Percentiles rank a stretch among this genome's conserved stretches.
Evolutionary conservation across 64 coral and sea anemone species (phyloP).

Genomic region (Actinia equina): DNA sequence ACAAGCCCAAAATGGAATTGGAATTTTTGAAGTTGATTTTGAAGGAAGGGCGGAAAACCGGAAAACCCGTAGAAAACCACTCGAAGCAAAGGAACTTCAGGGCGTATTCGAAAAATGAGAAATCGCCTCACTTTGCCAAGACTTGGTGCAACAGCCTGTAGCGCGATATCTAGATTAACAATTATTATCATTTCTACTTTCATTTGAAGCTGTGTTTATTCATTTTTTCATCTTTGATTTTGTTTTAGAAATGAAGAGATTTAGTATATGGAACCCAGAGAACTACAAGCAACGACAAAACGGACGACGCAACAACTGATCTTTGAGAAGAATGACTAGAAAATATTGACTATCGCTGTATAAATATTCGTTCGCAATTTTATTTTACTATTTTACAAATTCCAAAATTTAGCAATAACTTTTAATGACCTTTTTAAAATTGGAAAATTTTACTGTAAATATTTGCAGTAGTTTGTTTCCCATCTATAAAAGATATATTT

Average conservation of each 20-base stretch:
- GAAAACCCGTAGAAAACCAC: too few species aligned
- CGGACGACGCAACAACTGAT: not conserved
- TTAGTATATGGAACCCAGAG: constrained; percentile 41
- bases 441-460: not conserved
- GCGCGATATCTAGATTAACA: too few species aligned
- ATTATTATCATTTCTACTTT: too few species aligned
- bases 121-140: too few species aligned
- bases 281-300: constrained; percentile 9
- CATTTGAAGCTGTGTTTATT: too few species aligned
- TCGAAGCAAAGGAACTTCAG: too few species aligned
- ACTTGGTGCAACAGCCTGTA: too few species aligned
- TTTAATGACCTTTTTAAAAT: not conserved
- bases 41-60: too few species aligned
- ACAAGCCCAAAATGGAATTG: too few species aligned
- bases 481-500: not conserved
- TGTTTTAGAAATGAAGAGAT: constrained; percentile 12
- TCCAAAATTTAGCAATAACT: not conserved
- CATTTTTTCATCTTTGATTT: not conserved
- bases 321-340: not conserved
- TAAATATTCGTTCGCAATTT: not conserved
- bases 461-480: not conserved
- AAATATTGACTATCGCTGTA: not conserved
- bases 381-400: not conserved
- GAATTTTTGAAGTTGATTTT: too few species aligned
- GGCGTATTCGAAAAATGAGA: too few species aligned